A percentile compares a stretch with the other conserved stretches of the same genome.
Conservation (phyloP, 2,888 invertebrate species). For the Boloria selene region DNA sequence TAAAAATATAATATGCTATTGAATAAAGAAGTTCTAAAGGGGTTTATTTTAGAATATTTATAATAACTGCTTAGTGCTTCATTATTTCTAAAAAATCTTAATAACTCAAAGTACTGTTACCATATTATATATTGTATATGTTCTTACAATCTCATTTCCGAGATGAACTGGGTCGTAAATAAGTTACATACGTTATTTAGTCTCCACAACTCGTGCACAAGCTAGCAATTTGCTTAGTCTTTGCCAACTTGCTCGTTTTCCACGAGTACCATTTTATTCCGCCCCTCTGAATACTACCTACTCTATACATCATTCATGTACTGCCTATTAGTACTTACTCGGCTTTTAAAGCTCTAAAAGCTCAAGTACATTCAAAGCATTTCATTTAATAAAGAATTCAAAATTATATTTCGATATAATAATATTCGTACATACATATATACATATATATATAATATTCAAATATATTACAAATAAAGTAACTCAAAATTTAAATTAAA, state of each 20-base stretch:
- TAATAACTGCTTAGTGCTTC: too few relatives aligned
- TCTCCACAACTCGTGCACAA: constrained; percentile 24
- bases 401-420: neutral
- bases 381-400: constrained; percentile 20
- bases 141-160: constrained; percentile 13
- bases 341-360: constrained; percentile 8
- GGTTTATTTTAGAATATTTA: too few relatives aligned
- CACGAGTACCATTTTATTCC: constrained; percentile 24
- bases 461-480: too few relatives aligned
- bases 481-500: too few relatives aligned
- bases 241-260: constrained; percentile 24
- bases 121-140: constrained; percentile 1
- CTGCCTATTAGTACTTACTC: constrained; percentile 22
- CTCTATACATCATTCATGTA: constrained; percentile 22
- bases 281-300: constrained; percentile 17
- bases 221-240: constrained; percentile 29
- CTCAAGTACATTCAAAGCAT: constrained; percentile 1
- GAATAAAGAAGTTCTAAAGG: too few relatives aligned
- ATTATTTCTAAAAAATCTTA: too few relatives aligned
- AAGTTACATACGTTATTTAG: constrained; percentile 26
- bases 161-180: constrained; percentile 23
- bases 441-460: too few relatives aligned
- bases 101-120: too few relatives aligned
- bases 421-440: neutral
- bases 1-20: too few relatives aligned